phyloP scores from a whole-genome alignment of 1,140 invertebrate species.

The Hylaeus anthracinus region DNA sequence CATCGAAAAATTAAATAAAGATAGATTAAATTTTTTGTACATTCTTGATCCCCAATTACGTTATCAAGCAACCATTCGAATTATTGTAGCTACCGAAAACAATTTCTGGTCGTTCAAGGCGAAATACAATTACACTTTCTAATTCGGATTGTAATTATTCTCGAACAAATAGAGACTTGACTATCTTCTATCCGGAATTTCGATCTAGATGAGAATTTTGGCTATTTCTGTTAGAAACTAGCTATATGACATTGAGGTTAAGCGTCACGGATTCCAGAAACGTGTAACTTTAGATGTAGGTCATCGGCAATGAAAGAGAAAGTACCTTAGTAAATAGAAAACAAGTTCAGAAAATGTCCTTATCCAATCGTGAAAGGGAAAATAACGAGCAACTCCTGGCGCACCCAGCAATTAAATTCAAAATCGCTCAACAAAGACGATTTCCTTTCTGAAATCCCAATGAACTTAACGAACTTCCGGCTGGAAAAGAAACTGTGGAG shows the following conservation, averaged over 20 bases:
- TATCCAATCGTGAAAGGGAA: neutral
- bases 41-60: too few species aligned
- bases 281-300: constrained; percentile 30
- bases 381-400: neutral
- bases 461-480: neutral
- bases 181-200: too few species aligned
- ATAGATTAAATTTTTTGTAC: too few species aligned
- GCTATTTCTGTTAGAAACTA: too few species aligned
- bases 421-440: neutral
- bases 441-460: neutral
- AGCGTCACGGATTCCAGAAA: constrained; percentile 1
- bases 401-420: neutral
- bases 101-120: too few species aligned
- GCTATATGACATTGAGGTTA: constrained; percentile 3
- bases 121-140: too few species aligned
- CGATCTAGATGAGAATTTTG: too few species aligned
- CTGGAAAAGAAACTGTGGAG: neutral
- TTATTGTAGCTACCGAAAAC: too few species aligned
- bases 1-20: too few species aligned
- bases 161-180: too few species aligned
- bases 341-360: neutral
- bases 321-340: constrained; percentile 19
- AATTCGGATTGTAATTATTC: too few species aligned
- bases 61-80: too few species aligned
- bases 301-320: constrained; percentile 38